Evolutionary conservation across 2,888 invertebrate genomes (phyloP), one percentile per base, ranked within the genome.

Genomic region (Merodon equestris): DNA sequence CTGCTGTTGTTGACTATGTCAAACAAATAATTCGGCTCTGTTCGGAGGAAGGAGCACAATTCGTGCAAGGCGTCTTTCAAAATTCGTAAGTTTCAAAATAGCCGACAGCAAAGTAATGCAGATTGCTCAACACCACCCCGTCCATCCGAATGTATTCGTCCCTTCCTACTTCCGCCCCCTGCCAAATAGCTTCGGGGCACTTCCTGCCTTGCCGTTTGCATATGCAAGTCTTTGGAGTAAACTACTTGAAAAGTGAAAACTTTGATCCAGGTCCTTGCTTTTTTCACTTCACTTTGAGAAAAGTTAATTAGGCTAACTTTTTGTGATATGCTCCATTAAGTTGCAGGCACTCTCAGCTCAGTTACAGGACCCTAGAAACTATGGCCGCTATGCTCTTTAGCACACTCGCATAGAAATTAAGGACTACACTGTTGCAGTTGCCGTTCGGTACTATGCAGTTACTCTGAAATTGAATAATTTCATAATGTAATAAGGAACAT

Each of bases 221-320:
- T 76, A 51, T 27, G 51, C 47, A 36, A 45, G 44, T 19, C 17
- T 50, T 42, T 50, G 27, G 51, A 72, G 34, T 51, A 47, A 57
- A 47, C 61, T 60, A 61, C 66, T 77, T 57, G 40, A 27, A 27
- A 27, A 27, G 27, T 27, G 40, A 58, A 77, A 73, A 77, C 77
- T 77, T 73, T 77, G 48, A 77, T 63, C n/a, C 63, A 17, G 27
- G 56, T 72, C 56, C 57, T 63, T 75, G 60, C 53, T 48, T 36
- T 61, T 27, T 42, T 56, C 34, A 27, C 56, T 72, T 45, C 51
- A 36, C 66, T 61, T 40, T 15, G 60, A 63, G 67, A 48, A 73
- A 73, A 73, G 67, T 77, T 77, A 77, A 77, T 77, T 77, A 77
- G 67, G 67, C 67, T 63, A 73, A 77, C 77, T 77, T 72, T 77